These are phyloP conservation scores for Menidia menidia DNA, from an alignment of 2,797 vertebrate genomes.

Conservation along the genomic window DNA sequence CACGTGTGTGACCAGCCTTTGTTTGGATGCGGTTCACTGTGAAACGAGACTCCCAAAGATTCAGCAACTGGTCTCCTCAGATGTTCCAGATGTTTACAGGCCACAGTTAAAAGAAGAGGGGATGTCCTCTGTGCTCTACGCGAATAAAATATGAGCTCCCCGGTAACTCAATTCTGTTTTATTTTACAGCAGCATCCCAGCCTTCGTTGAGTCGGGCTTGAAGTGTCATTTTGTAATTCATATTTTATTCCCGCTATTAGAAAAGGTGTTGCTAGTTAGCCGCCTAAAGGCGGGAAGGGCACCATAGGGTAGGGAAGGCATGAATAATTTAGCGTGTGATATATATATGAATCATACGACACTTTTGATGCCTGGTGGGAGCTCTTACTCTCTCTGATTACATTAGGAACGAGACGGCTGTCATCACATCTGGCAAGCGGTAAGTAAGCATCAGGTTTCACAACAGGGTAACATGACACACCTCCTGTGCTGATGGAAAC, in stretches of 20 bases:
- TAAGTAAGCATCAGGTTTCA: conserved; percentile 61
- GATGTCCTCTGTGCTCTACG: too few relatives aligned
- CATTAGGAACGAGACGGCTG: conserved; percentile 36
- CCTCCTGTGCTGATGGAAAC: conserved; percentile 60
- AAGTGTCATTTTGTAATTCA: too few relatives aligned
- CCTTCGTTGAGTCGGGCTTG: too few relatives aligned
- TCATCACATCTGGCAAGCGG: conserved; percentile 50
- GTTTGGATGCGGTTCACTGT: conserved; percentile 33
- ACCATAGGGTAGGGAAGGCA: rapidly evolving
- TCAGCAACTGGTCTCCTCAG: too few relatives aligned
- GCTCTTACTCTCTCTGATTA: conserved; percentile 42
- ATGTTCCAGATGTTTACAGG: too few relatives aligned
- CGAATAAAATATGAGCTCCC: too few relatives aligned
- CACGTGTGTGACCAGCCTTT: conserved; percentile 24
- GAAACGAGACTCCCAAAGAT: background rate
- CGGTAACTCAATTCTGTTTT: too few relatives aligned
- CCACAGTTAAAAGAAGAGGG: too few relatives aligned
- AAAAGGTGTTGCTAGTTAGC: background rate
- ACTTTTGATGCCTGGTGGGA: conserved; percentile 29
- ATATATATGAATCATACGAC: conserved; percentile 14
- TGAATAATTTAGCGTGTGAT: background rate
- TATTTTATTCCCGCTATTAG: too few relatives aligned
- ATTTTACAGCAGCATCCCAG: too few relatives aligned
- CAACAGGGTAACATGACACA: conserved; percentile 65
- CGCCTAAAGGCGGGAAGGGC: background rate